Evolutionary conservation across 2,888 invertebrate genomes (phyloP), one percentile per base, ranked within the genome.

Genomic region (Mystacides longicornis): DNA sequence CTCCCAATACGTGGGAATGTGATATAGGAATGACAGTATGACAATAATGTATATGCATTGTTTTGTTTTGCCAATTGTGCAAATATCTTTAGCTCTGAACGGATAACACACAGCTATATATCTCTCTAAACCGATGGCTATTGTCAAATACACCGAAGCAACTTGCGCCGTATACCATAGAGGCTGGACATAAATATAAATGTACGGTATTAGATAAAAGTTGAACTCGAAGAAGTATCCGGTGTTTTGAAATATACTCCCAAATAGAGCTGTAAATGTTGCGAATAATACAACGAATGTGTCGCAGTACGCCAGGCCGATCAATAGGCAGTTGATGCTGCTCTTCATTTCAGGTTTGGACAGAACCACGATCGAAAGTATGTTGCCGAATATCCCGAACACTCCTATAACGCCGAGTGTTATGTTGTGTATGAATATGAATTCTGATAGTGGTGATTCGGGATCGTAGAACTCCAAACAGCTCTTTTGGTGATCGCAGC

Each of bases 311-410:
- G 48, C 16, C 7, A 48, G 21, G 7, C 48, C 48, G 3, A 48
- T 7, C 14, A 48, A 21, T 5, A 48, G 18, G 21, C 16, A 48
- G 21, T 48, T 48, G 48, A 23, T 48, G 18, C 48, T 48, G 16
- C 23, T 23, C 23, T 48, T 48, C 48, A 48, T 48, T 23, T 48
- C 23, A 5, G 48, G 48, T 48, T 21, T 48, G 18, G 48, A 48
- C 3, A 48, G 23, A n/a, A 48, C 48, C 2, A 48, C 21, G 18
- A 48, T 48, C 2, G 48, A 48, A 14, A 48, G 11, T 23, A 48
- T 23, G 16, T 48, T 48, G 4, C 48, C 48, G 7, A 48, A 3
- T 14, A 48, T 48, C 3, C 48, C 48, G 48, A 48, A 48, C 7
- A 48, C 3, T 22, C 48, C 48, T 3, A 48, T 21, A 7, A 23